Base-by-base conservation (phyloP, 2,797 vertebrate species). In the Oreochromis grahami region DNA sequence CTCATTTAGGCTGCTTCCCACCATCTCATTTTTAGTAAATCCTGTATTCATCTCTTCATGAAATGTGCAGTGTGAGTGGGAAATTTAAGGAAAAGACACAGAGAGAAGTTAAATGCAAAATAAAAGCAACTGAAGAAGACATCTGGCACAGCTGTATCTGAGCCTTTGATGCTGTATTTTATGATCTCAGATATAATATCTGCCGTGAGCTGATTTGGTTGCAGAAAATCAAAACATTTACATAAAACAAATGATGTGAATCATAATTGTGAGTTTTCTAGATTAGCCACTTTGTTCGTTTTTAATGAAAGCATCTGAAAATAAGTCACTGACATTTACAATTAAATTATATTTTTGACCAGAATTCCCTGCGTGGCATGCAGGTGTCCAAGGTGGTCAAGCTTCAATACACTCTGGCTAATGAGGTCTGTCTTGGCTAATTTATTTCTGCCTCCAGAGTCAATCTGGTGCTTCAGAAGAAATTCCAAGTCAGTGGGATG, bases 121-220 rank as follows among this genome's bases (percentile, higher is more conserved):
- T 41, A 41, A 24, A 15, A 21, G 5, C n/a, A 14, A 41, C 21
- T 26, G 21, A 70, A 17, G 6, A 72, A 17, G 41, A 7, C 24
- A 48, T 29, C 14, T 70, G 65, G 21, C 21, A 26, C 41, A 70
- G 15, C 14, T 70, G 65, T 10, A 26, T 45, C 21, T 43, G 24
- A 26, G 21, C 7, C 21, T 6, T 43, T 10, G 41, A 43, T 70
- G 2, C 24, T 45, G 65, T 0, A 26, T 45, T 45, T 45, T 26
- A 29, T 72, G 4, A 72, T 0, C 24, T 72, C 24, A 48, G 24
- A 19, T 48, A 17, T 7, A 72, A 29, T 5, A 48, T n/a, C 8
- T 0, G 8, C 63, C 1, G 11, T 65, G 4, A 65, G 11, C 13
- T 43, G 0, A 43, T 70, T 0, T 17, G 1, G 38, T 17, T 26